Evolutionary conservation across 2,888 invertebrate genomes (phyloP).

Genomic region (Gordius sp.): DNA sequence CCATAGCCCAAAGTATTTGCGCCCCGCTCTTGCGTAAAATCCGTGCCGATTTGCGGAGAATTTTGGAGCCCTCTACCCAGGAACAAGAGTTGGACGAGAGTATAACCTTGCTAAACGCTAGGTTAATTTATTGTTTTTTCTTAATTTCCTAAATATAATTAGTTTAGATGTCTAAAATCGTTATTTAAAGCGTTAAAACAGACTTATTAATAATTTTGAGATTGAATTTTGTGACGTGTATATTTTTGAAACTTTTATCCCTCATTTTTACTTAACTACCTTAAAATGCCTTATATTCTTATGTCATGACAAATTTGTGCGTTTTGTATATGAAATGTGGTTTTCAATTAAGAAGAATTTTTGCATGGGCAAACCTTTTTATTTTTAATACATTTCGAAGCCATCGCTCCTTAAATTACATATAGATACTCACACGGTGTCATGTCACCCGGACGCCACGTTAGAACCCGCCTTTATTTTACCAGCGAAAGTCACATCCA

Average conservation of each 20-base stretch:
- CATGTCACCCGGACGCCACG: constrained; percentile 84
- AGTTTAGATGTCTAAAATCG: background rate
- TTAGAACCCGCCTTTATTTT: constrained; percentile 88
- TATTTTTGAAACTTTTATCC: too few species aligned
- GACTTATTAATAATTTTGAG: too few species aligned
- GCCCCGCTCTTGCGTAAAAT: constrained; percentile 82
- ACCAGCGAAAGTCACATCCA: constrained; percentile 98
- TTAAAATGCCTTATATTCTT: too few species aligned
- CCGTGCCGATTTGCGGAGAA: constrained; percentile 65
- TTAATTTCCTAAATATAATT: background rate
- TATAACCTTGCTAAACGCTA: constrained; percentile 75
- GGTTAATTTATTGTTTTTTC: constrained; percentile 31
- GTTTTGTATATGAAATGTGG: too few species aligned
- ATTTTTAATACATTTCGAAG: too few species aligned
- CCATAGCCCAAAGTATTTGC: constrained; percentile 86
- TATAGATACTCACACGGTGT: constrained; percentile 86
- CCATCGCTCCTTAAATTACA: too few species aligned
- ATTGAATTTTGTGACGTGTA: too few species aligned
- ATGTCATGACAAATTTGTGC: too few species aligned
- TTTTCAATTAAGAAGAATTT: too few species aligned
- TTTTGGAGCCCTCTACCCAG: constrained; percentile 35
- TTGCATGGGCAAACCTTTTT: too few species aligned
- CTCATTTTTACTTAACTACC: too few species aligned
- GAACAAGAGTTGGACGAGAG: constrained; percentile 64
- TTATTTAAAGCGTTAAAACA: constrained; percentile 22